Conservation (phyloP, 2,888 invertebrate species). For the Taenaris catops region DNA sequence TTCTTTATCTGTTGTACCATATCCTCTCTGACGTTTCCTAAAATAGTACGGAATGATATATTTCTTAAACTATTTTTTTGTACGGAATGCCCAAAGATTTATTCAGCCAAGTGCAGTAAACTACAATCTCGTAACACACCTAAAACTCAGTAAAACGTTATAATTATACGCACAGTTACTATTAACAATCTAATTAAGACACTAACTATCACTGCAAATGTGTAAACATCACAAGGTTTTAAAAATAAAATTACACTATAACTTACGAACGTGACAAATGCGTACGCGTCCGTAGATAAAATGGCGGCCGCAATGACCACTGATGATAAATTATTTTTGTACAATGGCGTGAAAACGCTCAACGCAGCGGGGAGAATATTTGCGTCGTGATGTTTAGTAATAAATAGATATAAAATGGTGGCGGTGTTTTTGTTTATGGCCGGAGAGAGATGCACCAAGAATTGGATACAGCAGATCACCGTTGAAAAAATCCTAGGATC, state of each 20-base stretch:
- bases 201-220: slow-evolving; percentile 62
- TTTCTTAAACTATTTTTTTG: slow-evolving; percentile 19
- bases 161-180: slow-evolving; percentile 49
- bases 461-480: slow-evolving; percentile 64
- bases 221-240: slow-evolving; percentile 63
- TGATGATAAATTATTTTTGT: slow-evolving; percentile 36
- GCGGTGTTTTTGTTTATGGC: slow-evolving; percentile 50
- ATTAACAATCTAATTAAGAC: slow-evolving; percentile 55
- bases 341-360: slow-evolving; percentile 39
- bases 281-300: slow-evolving; percentile 34
- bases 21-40: slow-evolving; percentile 7
- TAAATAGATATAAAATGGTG: slow-evolving; percentile 45
- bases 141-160: slow-evolving; percentile 37
- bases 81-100: slow-evolving; percentile 23
- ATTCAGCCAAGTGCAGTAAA: slow-evolving; percentile 17
- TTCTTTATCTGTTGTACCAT: slow-evolving; percentile 15
- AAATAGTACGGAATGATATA: slow-evolving; percentile 17
- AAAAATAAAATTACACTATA: slow-evolving; percentile 47
- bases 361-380: slow-evolving; percentile 41
- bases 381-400: slow-evolving; percentile 45
- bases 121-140: slow-evolving; percentile 14
- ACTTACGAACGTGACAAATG: slow-evolving; percentile 38
- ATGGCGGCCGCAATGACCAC: slow-evolving; percentile 46
- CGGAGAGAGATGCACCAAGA: slow-evolving; percentile 39
- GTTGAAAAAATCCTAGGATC: slow-evolving; percentile 73